A percentile compares a stretch with the other conserved stretches of the same genome.
These are phyloP conservation scores for Coturnix japonica DNA, from an alignment of 2,113 vertebrate species.

Conservation along the genomic window DNA sequence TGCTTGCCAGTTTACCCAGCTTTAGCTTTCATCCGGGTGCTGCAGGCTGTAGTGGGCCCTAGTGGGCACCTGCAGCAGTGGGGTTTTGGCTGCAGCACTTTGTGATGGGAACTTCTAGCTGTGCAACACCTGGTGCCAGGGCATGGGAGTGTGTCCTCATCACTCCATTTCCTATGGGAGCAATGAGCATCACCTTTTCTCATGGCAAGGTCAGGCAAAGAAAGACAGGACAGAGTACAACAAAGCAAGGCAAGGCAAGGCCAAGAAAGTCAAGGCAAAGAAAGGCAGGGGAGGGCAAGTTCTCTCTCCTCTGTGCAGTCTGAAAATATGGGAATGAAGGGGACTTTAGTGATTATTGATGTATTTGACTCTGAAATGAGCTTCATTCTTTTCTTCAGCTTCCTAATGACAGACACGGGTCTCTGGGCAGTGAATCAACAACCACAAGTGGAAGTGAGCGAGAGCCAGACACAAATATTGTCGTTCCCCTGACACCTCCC, in stretches of 20 bases:
- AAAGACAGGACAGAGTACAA: neutral
- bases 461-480: conserved; percentile 73
- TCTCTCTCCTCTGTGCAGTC: neutral
- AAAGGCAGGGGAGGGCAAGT: neutral
- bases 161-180: accelerated
- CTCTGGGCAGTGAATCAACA: conserved; percentile 81
- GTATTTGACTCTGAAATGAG: conserved; percentile 83
- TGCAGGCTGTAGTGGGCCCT: neutral
- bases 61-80: neutral
- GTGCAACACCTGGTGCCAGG: neutral
- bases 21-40: neutral
- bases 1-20: neutral
- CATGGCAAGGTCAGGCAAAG: neutral
- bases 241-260: neutral
- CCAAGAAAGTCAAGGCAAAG: neutral
- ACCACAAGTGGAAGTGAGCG: conserved; percentile 73
- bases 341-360: conserved; percentile 78
- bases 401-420: conserved; percentile 79
- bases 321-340: neutral
- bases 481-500: conserved; percentile 69
- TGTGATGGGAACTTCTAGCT: neutral
- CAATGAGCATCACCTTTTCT: neutral
- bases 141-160: neutral
- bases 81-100: neutral
- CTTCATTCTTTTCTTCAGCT: conserved; percentile 84